Base-by-base conservation (phyloP, 2,113 vertebrate genomes). In the Hylia prasina region DNA sequence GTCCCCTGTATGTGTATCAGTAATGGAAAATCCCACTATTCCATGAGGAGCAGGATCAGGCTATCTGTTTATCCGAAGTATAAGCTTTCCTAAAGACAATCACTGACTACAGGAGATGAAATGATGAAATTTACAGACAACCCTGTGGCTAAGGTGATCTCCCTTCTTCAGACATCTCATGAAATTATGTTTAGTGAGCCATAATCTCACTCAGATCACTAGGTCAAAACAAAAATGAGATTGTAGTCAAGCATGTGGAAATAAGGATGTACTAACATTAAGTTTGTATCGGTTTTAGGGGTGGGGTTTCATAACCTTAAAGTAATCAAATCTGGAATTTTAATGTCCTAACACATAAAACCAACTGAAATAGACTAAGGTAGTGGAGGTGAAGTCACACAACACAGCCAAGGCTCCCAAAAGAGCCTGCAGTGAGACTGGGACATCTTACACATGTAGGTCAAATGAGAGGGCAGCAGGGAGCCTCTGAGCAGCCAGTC, bases 1-100 rank as follows among this genome's bases (percentile, higher is more conserved):
- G 78, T 89, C 57, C 33, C 15, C 50, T 71, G 8, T 72, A 72
- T 54, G 28, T 95, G 21, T 22, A 1, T 7, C n/a, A 71, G 45
- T 69, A 96, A 93, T 57, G n/a, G 57, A 75, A 96, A 95, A 87
- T 28, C 45, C 25, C 81, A 68, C n/a, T 76, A 16, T 56, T 94
- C 51, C n/a, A 81, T 31, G 25, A 76, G 24, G 3, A 88, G 13
- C 42, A 87, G 91, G 27, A 94, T 66, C 77, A 71, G 81, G 31
- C 53, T 51, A 81, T 44, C 56, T 75, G 48, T 82, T 94, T 79
- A 93, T 53, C 45, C 68, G 45, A 91, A 79, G 25, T 42, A 82
- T n/a, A 84, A 65, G 33, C 61, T 79, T 84, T 91, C 51, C 31
- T 69, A 61, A 79, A 84, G 65, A 93, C 0, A 2, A 71, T 25